phyloP scores from a whole-genome alignment of 2,113 vertebrate genomes.

The Leucoraja erinaceus region DNA sequence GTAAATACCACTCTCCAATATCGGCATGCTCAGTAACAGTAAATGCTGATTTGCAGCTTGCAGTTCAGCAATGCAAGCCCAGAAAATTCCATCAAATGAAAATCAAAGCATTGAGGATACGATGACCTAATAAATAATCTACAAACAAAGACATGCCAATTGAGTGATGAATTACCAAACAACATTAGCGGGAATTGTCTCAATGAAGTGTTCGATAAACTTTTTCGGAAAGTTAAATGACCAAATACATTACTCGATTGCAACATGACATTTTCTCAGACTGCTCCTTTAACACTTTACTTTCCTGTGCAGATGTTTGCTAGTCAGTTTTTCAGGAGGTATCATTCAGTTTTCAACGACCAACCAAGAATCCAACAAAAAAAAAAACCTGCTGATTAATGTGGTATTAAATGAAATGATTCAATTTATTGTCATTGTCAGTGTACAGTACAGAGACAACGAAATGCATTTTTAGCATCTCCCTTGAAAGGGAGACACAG shows the following conservation, averaged over 20 bases:
- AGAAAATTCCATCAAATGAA: neutral
- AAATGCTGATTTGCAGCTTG: neutral
- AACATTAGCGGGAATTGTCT: neutral
- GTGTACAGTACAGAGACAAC: too few relatives aligned
- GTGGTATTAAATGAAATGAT: too few relatives aligned
- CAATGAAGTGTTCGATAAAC: neutral
- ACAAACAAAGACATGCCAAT: neutral
- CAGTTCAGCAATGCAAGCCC: neutral
- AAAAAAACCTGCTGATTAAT: neutral
- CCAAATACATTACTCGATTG: neutral
- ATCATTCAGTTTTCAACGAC: neutral
- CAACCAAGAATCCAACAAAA: neutral
- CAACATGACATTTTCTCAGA: neutral
- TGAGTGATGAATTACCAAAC: neutral
- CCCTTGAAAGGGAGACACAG: too few relatives aligned
- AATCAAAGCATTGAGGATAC: neutral
- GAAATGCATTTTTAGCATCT: too few relatives aligned
- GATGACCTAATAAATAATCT: conserved; percentile 11
- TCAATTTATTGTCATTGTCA: too few relatives aligned
- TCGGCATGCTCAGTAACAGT: too few relatives aligned
- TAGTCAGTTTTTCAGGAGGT: neutral
- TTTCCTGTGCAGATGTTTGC: neutral
- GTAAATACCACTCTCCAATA: too few relatives aligned
- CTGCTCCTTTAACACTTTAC: neutral
- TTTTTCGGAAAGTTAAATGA: neutral